Conservation (phyloP, 2,888 invertebrate species). For the Catocala sponsa region DNA sequence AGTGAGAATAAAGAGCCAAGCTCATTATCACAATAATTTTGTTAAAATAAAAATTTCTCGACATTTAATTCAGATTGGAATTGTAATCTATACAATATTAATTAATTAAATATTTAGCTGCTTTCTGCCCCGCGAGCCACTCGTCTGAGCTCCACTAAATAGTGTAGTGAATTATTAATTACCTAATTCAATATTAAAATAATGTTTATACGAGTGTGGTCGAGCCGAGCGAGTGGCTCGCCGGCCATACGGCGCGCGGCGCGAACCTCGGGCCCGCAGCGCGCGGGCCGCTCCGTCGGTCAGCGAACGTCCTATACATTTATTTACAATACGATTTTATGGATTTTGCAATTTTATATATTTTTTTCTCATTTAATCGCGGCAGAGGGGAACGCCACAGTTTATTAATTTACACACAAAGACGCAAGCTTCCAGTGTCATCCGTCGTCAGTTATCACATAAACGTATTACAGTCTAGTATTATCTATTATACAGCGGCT, state of each 20-base stretch:
- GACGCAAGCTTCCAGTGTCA: slow-evolving; percentile 35
- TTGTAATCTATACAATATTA: slow-evolving; percentile 27
- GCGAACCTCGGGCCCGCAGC: not conserved
- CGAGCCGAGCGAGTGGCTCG: slow-evolving; percentile 6
- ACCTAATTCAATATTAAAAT: not conserved
- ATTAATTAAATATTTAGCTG: slow-evolving; percentile 40
- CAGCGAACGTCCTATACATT: slow-evolving; percentile 34
- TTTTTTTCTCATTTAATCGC: slow-evolving; percentile 31
- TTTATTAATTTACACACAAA: slow-evolving; percentile 34
- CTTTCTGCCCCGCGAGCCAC: slow-evolving; percentile 20
- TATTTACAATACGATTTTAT: slow-evolving; percentile 53
- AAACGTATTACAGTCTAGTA: slow-evolving; percentile 29
- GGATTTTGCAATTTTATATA: slow-evolving; percentile 30
- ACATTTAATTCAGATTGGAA: slow-evolving; percentile 21
- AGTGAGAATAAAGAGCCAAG: slow-evolving; percentile 23
- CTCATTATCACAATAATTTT: slow-evolving; percentile 34
- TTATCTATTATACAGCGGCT: slow-evolving; percentile 32
- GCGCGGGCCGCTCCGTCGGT: not conserved
- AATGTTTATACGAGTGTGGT: not conserved
- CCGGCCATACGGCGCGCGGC: not conserved
- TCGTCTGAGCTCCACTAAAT: not conserved
- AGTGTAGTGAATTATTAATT: too few relatives aligned
- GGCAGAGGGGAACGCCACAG: slow-evolving; percentile 28
- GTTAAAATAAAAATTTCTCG: slow-evolving; percentile 27
- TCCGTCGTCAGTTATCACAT: slow-evolving; percentile 45